Evolutionary conservation across 2,797 vertebrate genomes (phyloP).

Genomic region (Cossypha niveicapilla): DNA sequence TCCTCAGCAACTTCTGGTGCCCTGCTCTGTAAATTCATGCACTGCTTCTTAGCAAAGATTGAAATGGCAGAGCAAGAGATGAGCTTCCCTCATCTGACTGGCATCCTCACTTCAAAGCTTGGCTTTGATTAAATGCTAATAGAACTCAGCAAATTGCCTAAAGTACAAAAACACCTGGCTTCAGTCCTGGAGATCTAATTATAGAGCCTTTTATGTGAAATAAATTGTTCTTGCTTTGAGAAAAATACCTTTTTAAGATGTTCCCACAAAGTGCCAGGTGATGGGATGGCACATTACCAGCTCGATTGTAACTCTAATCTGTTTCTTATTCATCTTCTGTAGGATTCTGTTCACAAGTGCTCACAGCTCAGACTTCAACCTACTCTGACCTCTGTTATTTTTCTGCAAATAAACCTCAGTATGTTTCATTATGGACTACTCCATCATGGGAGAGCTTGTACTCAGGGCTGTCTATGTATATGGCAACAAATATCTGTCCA

Average conservation of each 20-base stretch:
- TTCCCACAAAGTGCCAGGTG: slow-evolving; percentile 1
- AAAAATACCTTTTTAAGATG: neutral
- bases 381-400: neutral
- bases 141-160: neutral
- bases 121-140: slow-evolving; percentile 38
- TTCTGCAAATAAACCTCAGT: neutral
- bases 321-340: neutral
- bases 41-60: neutral
- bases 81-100: neutral
- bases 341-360: neutral
- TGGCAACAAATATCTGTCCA: neutral
- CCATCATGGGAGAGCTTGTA: neutral
- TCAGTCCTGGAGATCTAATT: slow-evolving; percentile 24
- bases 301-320: neutral
- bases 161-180: slow-evolving; percentile 11
- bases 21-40: neutral
- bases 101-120: slow-evolving; percentile 27
- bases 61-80: neutral
- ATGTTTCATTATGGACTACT: neutral
- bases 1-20: neutral
- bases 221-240: neutral
- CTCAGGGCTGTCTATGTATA: neutral
- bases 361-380: neutral
- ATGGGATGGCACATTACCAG: neutral
- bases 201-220: slow-evolving; percentile 18